Evolutionary conservation across 2,888 invertebrate genomes (phyloP), one percentile per base, ranked within the genome.

Genomic region (Smittia aterrima): DNA sequence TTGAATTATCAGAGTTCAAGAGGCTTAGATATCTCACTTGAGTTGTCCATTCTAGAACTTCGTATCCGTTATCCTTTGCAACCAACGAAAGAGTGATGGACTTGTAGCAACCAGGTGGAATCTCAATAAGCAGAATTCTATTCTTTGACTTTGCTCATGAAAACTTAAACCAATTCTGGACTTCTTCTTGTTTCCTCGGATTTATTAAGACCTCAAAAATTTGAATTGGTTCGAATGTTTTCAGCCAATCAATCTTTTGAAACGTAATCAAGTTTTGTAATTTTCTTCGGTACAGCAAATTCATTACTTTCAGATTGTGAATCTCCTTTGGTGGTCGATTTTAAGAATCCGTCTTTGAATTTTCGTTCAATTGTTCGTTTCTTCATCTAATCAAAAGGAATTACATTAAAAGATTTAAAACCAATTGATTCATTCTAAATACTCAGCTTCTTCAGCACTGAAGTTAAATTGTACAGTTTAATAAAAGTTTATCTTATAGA

Each of bases 321-420:
- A n/a, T n/a, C n/a, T n/a, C n/a, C n/a, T n/a, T 89, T 88, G 66
- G 88, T 89, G 16, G 92, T 91, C 0, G 91, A 90, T 77, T 90
- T 89, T 71, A 92, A 85, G 0, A 92, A 87, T 41, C 92, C 92
- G 76, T 92, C 92, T 66, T 88, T 86, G 68, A 90, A 92, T 80
- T 94, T 94, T 53, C 94, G 87, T 79, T 95, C 94, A 85, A 94
- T 89, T 32, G 94, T 94, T 71, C 94, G 87, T 79, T 93, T 94
- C 79, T 93, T 93, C 70, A 92, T 83, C 87, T 90, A 83, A 16
- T 40, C 72, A 22, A n/a, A n/a, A 25, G 67, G 24, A 67, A 67
- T 13, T 18, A 64, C 2, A 58, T 58, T 58, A 2, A 3, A 22
- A 7, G 22, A 2, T 7, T 2, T 58, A 18, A 13, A 73, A 66